Percentiles rank a stretch among this genome's conserved stretches.
Conservation (phyloP, 2,797 vertebrate species). For the Poecilia picta region DNA sequence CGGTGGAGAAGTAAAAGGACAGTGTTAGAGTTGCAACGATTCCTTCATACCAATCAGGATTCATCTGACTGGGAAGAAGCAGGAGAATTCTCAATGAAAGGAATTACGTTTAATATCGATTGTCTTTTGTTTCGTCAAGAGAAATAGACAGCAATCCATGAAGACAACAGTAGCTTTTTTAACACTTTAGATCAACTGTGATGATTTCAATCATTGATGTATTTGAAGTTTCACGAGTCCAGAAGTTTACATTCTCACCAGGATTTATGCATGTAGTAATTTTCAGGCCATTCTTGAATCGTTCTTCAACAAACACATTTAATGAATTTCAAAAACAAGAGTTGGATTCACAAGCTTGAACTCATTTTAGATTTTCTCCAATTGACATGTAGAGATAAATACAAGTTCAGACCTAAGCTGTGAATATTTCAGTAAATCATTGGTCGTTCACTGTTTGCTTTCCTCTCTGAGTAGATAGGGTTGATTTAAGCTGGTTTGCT, state of each 20-base stretch:
- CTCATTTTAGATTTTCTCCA: not conserved
- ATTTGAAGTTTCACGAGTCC: not conserved
- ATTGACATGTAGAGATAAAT: not conserved
- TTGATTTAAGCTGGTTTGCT: no score
- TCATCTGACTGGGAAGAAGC: slow-evolving; percentile 13
- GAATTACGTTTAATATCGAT: slow-evolving; percentile 8
- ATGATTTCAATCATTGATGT: not conserved
- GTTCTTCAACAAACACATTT: not conserved
- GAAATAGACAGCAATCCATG: not conserved
- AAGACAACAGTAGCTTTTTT: not conserved
- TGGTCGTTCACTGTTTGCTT: not conserved
- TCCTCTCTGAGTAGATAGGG: no score
- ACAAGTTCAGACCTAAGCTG: not conserved
- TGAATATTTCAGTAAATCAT: not conserved
- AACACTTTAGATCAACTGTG: not conserved
- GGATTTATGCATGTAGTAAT: not conserved
- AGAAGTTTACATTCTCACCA: not conserved
- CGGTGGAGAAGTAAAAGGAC: slow-evolving; percentile 8
- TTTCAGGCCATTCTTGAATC: not conserved
- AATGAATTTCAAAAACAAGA: not conserved
- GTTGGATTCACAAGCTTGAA: not conserved
- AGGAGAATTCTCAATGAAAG: not conserved
- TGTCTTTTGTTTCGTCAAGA: slow-evolving; percentile 23
- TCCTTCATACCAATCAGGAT: slow-evolving; percentile 22
- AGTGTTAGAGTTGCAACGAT: slow-evolving; percentile 19